These are phyloP conservation scores for Macquaria australasica DNA, from an alignment of 2,113 vertebrate species.

Conservation along the genomic window DNA sequence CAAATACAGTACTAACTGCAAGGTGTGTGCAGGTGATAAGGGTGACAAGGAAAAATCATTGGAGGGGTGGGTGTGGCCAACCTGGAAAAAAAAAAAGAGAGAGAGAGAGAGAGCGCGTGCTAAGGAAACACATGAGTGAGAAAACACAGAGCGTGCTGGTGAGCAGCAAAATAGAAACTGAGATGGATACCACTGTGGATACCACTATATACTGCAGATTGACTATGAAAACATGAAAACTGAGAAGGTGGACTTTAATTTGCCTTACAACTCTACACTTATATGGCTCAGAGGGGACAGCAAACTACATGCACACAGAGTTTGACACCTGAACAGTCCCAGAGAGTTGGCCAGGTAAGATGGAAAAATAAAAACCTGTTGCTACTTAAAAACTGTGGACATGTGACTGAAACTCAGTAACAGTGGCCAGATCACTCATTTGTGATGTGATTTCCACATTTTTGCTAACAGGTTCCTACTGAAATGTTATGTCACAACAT, in stretches of 20 bases:
- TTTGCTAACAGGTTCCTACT: not conserved
- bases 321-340: slow-evolving; percentile 1
- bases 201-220: not conserved
- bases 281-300: not conserved
- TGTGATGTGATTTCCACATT: not conserved
- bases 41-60: not conserved
- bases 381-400: not conserved
- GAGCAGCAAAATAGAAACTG: slow-evolving; percentile 37
- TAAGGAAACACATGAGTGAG: slow-evolving; percentile 11
- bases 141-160: not conserved
- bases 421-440: too few relatives aligned
- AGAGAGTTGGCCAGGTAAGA: slow-evolving; percentile 14
- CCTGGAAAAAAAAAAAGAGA: slow-evolving; percentile 14
- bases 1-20: not conserved
- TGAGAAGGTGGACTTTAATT: not conserved
- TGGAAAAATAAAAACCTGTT: not conserved
- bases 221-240: slow-evolving; percentile 31
- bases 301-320: not conserved
- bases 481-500: not conserved
- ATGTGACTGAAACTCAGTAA: not conserved
- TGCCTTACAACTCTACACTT: not conserved
- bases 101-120: not conserved
- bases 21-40: slow-evolving; percentile 45
- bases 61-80: slow-evolving; percentile 17
- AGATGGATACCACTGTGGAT: not conserved